Base-by-base conservation (phyloP, 2,797 vertebrate species). In the Hyperoplus immaculatus region DNA sequence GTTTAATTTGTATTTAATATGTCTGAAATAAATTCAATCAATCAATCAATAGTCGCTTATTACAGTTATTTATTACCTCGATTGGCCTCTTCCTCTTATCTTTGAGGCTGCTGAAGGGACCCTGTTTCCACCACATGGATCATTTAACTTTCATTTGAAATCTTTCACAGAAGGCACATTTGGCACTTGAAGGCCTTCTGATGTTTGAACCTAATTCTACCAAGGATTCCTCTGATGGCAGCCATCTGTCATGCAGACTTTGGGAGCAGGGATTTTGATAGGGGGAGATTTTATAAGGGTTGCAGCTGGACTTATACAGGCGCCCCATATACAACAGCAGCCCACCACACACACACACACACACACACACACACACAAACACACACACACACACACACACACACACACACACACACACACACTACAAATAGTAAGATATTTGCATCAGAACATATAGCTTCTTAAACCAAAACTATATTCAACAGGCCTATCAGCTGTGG, bases 141-240 rank as follows among this genome's bases (percentile, higher is more conserved):
- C 86, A 89, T 89, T 90, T 87, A 80, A 87, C 70, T 86, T 85
- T 89, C 61, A 81, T 86, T 79, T 82, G 36, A 86, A 84, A 81
- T 82, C 51, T 58, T 50, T 58, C 54, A 62, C 45, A 39, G 29
- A 29, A 29, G 47, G 43, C 57, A 55, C 57, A 42, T 0, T 4
- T 2, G 0, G 51, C 61, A 57, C 63, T 78, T 18, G 65, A 82
- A 72, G 69, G 66, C 55, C 60, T 29, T 72, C 68, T 75, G 74
- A 78, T 81, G 75, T 77, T 80, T 69, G 63, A 74, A 60, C 21
- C 55, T 15, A 72, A 69, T 69, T 64, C 60, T n/a, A 53, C 54
- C 68, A 78, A 74, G 70, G 39, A 62, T 78, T 79, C 69, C 78
- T 80, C 61, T 54, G 65, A 61, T n/a, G 47, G 66, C 65, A 29